A percentile compares a stretch with the other conserved stretches of the same genome.
phyloP scores from a whole-genome alignment of 1,140 invertebrate species.

The Trichonephila clavata region DNA sequence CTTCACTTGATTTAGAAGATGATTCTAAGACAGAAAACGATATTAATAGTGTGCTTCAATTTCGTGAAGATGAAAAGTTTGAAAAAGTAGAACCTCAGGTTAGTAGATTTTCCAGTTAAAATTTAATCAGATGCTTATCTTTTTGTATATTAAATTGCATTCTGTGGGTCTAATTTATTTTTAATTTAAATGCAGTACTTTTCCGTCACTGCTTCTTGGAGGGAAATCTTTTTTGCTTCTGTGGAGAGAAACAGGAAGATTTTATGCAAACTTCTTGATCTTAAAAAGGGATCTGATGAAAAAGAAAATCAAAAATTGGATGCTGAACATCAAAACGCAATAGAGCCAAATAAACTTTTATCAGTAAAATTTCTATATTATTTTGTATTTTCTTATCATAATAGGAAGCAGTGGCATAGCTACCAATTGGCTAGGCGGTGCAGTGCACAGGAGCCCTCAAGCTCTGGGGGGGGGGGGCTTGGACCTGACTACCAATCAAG shows the following conservation, averaged over 20 bases:
- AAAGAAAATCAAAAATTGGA: not conserved
- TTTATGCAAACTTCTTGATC: not conserved
- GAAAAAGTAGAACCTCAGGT: not conserved
- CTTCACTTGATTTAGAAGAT: not conserved
- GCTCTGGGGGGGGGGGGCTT: too few relatives aligned
- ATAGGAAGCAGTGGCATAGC: not conserved
- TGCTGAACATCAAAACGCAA: not conserved
- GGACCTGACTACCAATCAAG: too few relatives aligned
- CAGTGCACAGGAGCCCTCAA: too few relatives aligned
- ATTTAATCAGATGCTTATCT: not conserved
- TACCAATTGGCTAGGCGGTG: too few relatives aligned
- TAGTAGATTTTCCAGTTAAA: not conserved
- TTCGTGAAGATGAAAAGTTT: not conserved
- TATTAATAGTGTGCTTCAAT: not conserved
- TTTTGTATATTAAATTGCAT: not conserved
- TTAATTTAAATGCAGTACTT: slow-evolving; percentile 25
- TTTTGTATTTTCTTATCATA: not conserved
- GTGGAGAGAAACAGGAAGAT: slow-evolving; percentile 18
- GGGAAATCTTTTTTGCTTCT: slow-evolving; percentile 48
- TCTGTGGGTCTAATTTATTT: not conserved
- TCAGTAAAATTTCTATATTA: not conserved
- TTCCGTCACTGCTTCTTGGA: slow-evolving; percentile 27
- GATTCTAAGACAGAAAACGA: not conserved
- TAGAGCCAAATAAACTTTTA: not conserved
- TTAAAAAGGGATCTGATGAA: not conserved